Percentiles rank a stretch among this genome's conserved stretches.
Conservation (phyloP, 2,888 invertebrate genomes). For the Serrognathus titanus region DNA sequence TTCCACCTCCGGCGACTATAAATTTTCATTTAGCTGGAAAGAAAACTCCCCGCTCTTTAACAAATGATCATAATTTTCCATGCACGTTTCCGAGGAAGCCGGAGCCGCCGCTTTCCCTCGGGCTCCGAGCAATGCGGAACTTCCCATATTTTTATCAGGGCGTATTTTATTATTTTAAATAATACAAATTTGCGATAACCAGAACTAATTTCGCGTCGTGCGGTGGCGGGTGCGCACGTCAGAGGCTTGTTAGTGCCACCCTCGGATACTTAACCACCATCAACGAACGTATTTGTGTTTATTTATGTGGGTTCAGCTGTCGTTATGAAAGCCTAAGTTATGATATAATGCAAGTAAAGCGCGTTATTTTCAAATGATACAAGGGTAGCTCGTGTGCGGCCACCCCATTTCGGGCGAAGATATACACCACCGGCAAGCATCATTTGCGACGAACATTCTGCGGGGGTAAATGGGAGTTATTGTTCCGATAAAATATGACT, state of each 20-base stretch:
- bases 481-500: no score
- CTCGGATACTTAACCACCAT: conserved; percentile 12
- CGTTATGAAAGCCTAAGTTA: conserved; percentile 26
- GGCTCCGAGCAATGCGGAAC: background rate
- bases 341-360: conserved; percentile 24
- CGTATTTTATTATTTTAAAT: no score
- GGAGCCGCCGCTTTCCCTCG: no score
- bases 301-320: conserved; percentile 30
- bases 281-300: conserved; percentile 27
- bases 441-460: conserved; percentile 15
- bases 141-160: background rate
- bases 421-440: conserved; percentile 14
- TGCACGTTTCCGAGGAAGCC: conserved; percentile 4
- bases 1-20: conserved; percentile 23
- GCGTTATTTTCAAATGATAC: conserved; percentile 27
- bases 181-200: no score
- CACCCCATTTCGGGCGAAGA: background rate
- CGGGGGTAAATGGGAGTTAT: background rate
- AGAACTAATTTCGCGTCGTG: no score
- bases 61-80: conserved; percentile 32
- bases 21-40: conserved; percentile 28
- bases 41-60: conserved; percentile 25
- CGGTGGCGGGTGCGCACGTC: no score
- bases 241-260: no score
- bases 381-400: conserved; percentile 8